Percentiles rank a stretch among this genome's conserved stretches.
phyloP scores from a whole-genome alignment of 2,888 invertebrate genomes.

The Phrixothrix hirtus region DNA sequence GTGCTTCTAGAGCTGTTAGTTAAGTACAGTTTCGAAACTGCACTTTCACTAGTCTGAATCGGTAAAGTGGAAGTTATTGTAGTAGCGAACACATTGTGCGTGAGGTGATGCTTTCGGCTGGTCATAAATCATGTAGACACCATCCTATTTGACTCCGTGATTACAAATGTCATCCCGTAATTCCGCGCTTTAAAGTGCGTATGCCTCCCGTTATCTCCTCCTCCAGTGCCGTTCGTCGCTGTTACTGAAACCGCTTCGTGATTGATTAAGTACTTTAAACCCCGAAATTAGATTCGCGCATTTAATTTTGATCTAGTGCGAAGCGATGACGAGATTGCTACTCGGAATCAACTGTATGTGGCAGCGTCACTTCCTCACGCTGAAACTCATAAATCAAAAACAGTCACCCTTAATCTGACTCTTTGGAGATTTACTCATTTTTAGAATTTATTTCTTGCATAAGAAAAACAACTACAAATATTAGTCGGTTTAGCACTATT shows the following conservation, averaged over 20 bases:
- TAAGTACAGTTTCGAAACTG: slow-evolving; percentile 33
- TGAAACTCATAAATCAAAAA: slow-evolving; percentile 55
- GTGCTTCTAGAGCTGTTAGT: slow-evolving; percentile 33
- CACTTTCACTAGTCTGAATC: slow-evolving; percentile 38
- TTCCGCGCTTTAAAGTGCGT: slow-evolving; percentile 44
- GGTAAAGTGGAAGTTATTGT: slow-evolving; percentile 47
- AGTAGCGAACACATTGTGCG: slow-evolving; percentile 47
- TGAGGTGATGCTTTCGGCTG: slow-evolving; percentile 45
- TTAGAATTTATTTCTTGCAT: slow-evolving; percentile 42
- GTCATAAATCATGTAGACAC: slow-evolving; percentile 51
- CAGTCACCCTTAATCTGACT: slow-evolving; percentile 53
- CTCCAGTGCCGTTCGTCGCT: slow-evolving; percentile 37
- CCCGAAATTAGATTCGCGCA: slow-evolving; percentile 55
- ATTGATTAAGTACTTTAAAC: slow-evolving; percentile 56
- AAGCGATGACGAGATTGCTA: slow-evolving; percentile 41
- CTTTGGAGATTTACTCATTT: slow-evolving; percentile 47
- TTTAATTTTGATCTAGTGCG: slow-evolving; percentile 51
- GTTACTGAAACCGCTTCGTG: slow-evolving; percentile 43
- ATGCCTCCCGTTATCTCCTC: slow-evolving; percentile 36
- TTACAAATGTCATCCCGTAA: slow-evolving; percentile 51
- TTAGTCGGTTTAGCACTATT: background rate
- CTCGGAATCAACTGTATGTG: slow-evolving; percentile 39
- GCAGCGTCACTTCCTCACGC: slow-evolving; percentile 50
- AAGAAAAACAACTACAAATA: background rate
- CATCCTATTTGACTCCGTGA: slow-evolving; percentile 50